A percentile compares a stretch with the other conserved stretches of the same genome.
phyloP scores from a whole-genome alignment of 2,888 invertebrate genomes.

The Endotricha flammealis region DNA sequence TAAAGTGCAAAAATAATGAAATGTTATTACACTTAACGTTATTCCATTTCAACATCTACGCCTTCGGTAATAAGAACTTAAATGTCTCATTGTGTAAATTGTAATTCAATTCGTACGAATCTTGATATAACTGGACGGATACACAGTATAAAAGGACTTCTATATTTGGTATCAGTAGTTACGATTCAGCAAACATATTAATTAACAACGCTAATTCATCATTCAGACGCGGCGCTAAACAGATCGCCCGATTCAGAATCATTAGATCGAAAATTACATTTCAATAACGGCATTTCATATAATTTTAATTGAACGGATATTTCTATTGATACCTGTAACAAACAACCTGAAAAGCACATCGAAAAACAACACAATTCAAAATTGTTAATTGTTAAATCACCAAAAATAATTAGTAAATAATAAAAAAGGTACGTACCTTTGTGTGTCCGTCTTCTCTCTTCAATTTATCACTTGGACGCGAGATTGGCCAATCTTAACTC shows the following conservation, averaged over 20 bases:
- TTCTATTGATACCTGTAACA: conserved; percentile 67
- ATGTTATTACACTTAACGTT: not conserved
- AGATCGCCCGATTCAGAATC: not conserved
- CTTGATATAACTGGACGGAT: conserved; percentile 8
- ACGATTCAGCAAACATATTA: conserved; percentile 6
- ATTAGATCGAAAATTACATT: not conserved
- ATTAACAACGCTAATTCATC: conserved; percentile 15
- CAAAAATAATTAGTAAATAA: conserved; percentile 28
- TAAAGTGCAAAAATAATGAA: conserved; percentile 18
- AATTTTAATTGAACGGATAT: conserved; percentile 6
- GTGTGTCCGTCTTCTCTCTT: conserved; percentile 38
- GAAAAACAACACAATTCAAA: conserved; percentile 55
- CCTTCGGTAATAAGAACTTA: not conserved
- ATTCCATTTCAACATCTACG: conserved; percentile 1
- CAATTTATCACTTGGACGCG: conserved; percentile 38
- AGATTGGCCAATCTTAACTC: conserved; percentile 69
- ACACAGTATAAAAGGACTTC: conserved; percentile 7
- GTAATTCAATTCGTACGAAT: conserved; percentile 6
- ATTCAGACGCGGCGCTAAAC: conserved; percentile 8
- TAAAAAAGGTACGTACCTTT: conserved; percentile 58
- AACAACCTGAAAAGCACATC: conserved; percentile 61
- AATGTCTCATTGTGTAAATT: not conserved
- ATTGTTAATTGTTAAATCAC: conserved; percentile 43
- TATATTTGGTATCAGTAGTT: conserved; percentile 6
- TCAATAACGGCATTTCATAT: not conserved